phyloP scores from a whole-genome alignment of 92 coral and sea anemone genomes.

The Siderastrea siderea region DNA sequence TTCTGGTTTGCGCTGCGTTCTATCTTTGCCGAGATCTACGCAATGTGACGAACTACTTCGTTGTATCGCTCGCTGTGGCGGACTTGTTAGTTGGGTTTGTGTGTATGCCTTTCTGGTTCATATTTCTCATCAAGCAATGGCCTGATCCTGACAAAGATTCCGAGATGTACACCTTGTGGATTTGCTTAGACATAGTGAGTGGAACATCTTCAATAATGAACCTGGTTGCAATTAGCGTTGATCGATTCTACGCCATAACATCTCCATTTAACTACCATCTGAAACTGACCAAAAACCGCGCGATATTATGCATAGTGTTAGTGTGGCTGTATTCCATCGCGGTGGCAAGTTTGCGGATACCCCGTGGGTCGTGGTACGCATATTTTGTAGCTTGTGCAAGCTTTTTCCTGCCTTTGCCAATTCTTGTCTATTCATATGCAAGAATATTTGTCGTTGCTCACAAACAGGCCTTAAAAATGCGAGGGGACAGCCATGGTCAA shows the following conservation, averaged over 20 bases:
- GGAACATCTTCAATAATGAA: conserved; percentile 92
- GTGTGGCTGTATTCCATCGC: conserved; percentile 81
- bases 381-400: conserved; percentile 86
- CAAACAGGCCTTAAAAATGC: conserved; percentile 78
- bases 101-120: conserved; percentile 89
- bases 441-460: conserved; percentile 85
- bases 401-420: conserved; percentile 82
- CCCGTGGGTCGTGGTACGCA: conserved; percentile 49
- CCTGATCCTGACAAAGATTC: conserved; percentile 27
- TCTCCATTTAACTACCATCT: conserved; percentile 78
- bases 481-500: conserved; percentile 42
- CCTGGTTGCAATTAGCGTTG: conserved; percentile 85
- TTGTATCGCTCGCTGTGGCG: conserved; percentile 82
- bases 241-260: conserved; percentile 88
- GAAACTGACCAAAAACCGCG: conserved; percentile 80
- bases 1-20: conserved; percentile 87
- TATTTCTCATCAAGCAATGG: conserved; percentile 61
- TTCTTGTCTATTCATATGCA: conserved; percentile 82
- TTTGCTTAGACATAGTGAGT: conserved; percentile 83
- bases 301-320: conserved; percentile 69
- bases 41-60: conserved; percentile 87
- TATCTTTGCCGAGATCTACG: conserved; percentile 79
- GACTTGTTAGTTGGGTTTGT: conserved; percentile 90
- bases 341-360: conserved; percentile 65
- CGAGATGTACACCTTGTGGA: conserved; percentile 74